Percentiles rank a stretch among this genome's conserved stretches.
phyloP scores from a whole-genome alignment of 2,113 vertebrate genomes.

The Okapia johnstoni region DNA sequence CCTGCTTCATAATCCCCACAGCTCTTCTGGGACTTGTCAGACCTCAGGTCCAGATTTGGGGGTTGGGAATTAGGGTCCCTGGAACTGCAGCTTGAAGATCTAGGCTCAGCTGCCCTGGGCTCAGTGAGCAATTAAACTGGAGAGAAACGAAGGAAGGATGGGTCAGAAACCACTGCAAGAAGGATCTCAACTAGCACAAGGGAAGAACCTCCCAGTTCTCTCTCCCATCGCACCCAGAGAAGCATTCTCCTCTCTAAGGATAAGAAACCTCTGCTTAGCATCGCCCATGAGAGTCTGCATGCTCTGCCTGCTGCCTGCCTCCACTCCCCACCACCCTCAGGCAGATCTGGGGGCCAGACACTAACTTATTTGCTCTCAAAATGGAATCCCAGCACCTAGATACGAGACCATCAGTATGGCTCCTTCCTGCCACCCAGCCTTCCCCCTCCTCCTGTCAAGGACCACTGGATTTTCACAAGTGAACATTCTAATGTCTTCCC shows the following conservation, averaged over 20 bases:
- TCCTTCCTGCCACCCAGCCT: neutral
- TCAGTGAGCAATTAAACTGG: neutral
- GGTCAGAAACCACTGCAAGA: neutral
- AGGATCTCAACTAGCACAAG: neutral
- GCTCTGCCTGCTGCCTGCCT: neutral
- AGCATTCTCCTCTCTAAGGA: neutral
- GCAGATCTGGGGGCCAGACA: neutral
- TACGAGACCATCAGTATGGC: neutral
- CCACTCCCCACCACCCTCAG: neutral
- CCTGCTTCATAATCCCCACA: neutral
- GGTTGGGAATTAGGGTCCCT: neutral
- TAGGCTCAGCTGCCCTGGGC: neutral
- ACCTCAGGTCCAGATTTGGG: neutral
- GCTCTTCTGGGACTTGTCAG: slow-evolving; percentile 20
- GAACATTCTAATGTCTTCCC: neutral
- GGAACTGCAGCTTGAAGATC: neutral
- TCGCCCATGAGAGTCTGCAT: neutral
- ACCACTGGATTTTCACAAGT: neutral
- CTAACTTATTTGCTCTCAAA: neutral
- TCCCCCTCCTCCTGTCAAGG: neutral
- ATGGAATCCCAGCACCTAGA: neutral
- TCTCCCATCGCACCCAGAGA: neutral
- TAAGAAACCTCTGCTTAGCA: neutral
- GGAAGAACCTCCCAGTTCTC: neutral
- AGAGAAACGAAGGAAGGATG: neutral